Evolutionary conservation across 2,113 vertebrate genomes (phyloP), one percentile per base, ranked within the genome.

Genomic region (Salminus brasiliensis): DNA sequence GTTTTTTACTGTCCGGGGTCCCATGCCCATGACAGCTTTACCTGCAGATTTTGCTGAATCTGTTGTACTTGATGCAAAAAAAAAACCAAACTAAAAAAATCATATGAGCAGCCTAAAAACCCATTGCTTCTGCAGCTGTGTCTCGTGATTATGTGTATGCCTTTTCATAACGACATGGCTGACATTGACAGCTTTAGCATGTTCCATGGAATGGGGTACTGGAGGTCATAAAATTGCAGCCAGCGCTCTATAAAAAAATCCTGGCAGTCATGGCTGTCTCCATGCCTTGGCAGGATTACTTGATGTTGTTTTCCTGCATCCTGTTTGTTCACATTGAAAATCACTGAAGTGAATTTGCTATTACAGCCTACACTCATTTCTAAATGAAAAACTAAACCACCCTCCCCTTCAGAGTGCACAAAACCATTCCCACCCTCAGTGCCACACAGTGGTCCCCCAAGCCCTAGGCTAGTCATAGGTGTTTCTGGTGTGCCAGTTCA

Each of bases 301-400:
- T 87, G 81, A 79, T 86, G 69, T 57, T 83, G 70, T 84, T 80
- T 89, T 89, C 87, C 88, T 88, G 88, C 83, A 88, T 91, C 87
- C 88, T 87, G 88, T 79, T 87, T 84, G 80, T 87, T 72, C 74
- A 55, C 52, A 55, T 25, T 55, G 52, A 55, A 55, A 55, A 55
- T 23, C 4, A 55, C 23, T 55, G 52, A 23, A 70, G 70, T 39
- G 29, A 79, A 1, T 25, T 25, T 34, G 7, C 18, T 18, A 18
- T 66, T n/a, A 11, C 3, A 63, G 32, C 18, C 30, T 5, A 16
- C 32, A 11, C 32, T 36, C 1, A 66, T 39, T 36, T 39, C 18
- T 23, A 39, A 21, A 0, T 2, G 60, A 63, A 63, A 5, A 32
- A 63, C 18, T 39, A 18, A 65, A 34, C 32, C 62, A 34, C 29